Base-by-base conservation (phyloP, 2,888 invertebrate genomes). In the Neria commutata region DNA sequence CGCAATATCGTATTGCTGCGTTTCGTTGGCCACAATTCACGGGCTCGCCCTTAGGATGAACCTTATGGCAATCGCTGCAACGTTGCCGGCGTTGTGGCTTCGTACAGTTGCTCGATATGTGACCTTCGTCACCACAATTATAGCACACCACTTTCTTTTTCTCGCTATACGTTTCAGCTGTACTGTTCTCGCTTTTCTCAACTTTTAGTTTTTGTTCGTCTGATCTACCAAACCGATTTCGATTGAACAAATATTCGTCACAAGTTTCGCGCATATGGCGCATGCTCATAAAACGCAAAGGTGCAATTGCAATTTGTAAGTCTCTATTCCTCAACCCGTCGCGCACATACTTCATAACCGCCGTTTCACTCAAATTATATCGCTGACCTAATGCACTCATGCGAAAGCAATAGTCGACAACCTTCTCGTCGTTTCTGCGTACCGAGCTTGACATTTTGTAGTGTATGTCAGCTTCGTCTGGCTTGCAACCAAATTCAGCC, bases 401-500 rank as follows among this genome's bases (percentile, higher is more conserved):
- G 8, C 42, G 42, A 21, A 42, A 42, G 14, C 42, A 42, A 42
- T 42, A 42, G 14, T 42, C 42, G 3, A 14, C 14, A 5, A 42
- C 21, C 21, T 42, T 17, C 14, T 42, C 42, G 14, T 42, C 42
- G 5, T 42, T 5, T 19, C 14, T 42, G 21, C 42, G 42, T 21
- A 42, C 42, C 21, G 42, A 6, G 21, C 21, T 42, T 42, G 3
- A 6, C 42, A 42, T 42, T 19, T 42, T 17, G 21, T 11, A 42
- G 21, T 42, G 42, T 5, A 42, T 14, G 21, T 42, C 42, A 8
- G 42, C 42, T 21, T 42, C 42, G 21, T 42, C 21, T 19, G 17
- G 21, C 4, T 5, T 11, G 5, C 19, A 5, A 24, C 55, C 55
- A 26, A 55, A 55, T 47, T 55, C 47, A 14, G 26, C n/a, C 3